Percentiles rank a stretch among this genome's conserved stretches.
These are phyloP conservation scores for Calephelis perditalis DNA, from an alignment of 2,888 invertebrate genomes.

Conservation along the genomic window DNA sequence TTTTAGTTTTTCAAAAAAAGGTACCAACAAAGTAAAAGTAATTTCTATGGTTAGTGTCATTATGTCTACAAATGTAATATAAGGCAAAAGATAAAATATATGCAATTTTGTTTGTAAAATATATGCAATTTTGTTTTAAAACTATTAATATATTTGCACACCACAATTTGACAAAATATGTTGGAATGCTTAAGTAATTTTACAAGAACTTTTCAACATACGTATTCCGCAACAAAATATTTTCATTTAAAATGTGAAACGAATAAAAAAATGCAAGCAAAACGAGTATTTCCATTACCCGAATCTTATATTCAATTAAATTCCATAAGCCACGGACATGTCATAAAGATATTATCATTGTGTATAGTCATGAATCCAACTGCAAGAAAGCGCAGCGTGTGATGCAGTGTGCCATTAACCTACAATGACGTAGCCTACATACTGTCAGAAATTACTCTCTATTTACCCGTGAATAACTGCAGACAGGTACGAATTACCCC, in stretches of 20 bases:
- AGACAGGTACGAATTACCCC: slow-evolving; percentile 9
- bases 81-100: too few relatives aligned
- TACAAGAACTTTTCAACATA: too few relatives aligned
- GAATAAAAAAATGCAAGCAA: neutral
- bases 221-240: too few relatives aligned
- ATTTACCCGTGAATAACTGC: slow-evolving; percentile 8
- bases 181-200: too few relatives aligned
- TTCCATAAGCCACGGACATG: neutral
- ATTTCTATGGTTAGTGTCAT: too few relatives aligned
- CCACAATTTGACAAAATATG: too few relatives aligned
- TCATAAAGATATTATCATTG: slow-evolving; percentile 14
- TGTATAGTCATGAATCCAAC: slow-evolving; percentile 37
- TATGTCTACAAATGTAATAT: too few relatives aligned
- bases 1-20: too few relatives aligned
- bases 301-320: neutral
- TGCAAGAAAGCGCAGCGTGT: slow-evolving; percentile 57
- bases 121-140: too few relatives aligned
- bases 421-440: slow-evolving; percentile 56
- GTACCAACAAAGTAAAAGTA: too few relatives aligned
- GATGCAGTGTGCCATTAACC: slow-evolving; percentile 59
- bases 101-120: too few relatives aligned
- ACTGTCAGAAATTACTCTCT: slow-evolving; percentile 32
- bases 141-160: too few relatives aligned
- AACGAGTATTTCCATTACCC: neutral
- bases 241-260: neutral